Evolutionary conservation across 2,113 vertebrate species (phyloP).

Genomic region (Rafetus swinhoei): DNA sequence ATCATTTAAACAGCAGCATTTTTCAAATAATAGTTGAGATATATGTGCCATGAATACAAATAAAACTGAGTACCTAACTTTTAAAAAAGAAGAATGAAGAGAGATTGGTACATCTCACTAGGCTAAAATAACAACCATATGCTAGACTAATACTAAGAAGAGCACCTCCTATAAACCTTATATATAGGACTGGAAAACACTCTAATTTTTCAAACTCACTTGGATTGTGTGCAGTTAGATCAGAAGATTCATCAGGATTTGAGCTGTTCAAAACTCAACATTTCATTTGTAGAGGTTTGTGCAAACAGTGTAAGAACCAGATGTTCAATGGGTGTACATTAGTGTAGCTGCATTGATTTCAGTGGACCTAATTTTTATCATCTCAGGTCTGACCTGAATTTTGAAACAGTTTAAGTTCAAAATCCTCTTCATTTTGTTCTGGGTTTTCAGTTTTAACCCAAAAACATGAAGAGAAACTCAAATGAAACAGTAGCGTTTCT

Average conservation of each 20-base stretch:
- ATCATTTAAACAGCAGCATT: neutral
- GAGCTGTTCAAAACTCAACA: neutral
- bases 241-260: neutral
- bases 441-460: neutral
- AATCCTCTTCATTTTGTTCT: neutral
- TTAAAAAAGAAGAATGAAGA: neutral
- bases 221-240: neutral
- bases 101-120: neutral
- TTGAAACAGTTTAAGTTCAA: neutral
- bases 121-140: neutral
- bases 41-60: neutral
- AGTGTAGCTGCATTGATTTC: neutral
- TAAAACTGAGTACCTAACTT: neutral
- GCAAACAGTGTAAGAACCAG: neutral
- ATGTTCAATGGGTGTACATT: neutral
- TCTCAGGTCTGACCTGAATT: neutral
- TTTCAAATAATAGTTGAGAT: neutral
- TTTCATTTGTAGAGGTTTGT: accelerated
- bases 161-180: neutral
- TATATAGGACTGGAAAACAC: neutral
- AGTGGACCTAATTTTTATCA: neutral
- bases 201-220: neutral
- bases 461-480: neutral
- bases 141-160: neutral
- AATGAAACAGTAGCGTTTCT: neutral